Evolutionary conservation across 1,140 invertebrate species (phyloP).

Genomic region (Akabosia matsudoensis): DNA sequence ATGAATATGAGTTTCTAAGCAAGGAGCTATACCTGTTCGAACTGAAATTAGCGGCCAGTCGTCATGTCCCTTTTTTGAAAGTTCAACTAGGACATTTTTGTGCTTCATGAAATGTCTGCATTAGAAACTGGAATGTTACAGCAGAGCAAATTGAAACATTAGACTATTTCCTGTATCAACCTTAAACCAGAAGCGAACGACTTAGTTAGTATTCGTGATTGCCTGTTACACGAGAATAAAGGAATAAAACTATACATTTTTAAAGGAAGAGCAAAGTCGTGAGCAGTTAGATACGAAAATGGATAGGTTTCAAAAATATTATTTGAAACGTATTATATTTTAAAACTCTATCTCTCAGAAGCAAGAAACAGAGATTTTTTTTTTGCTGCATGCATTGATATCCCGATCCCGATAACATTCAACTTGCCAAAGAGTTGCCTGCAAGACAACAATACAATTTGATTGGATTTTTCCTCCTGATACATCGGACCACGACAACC

Average conservation of each 20-base stretch:
- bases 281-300: slow-evolving; percentile 9
- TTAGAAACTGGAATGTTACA: neutral
- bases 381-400: slow-evolving; percentile 8
- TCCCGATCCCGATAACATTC: slow-evolving; percentile 9
- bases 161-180: no score
- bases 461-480: slow-evolving; percentile 16
- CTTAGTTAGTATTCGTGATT: neutral
- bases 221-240: neutral
- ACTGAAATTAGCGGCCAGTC: no score
- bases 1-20: no score
- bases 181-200: no score
- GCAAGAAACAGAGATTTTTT: neutral
- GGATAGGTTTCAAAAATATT: neutral
- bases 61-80: no score
- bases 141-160: neutral
- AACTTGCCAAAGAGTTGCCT: no score
- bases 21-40: no score
- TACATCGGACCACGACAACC: slow-evolving; percentile 13
- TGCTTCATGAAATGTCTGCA: no score
- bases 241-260: neutral
- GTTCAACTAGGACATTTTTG: no score
- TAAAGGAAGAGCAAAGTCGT: slow-evolving; percentile 8
- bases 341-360: no score
- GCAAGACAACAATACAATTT: slow-evolving; percentile 21
- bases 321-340: neutral